Conservation (phyloP, 2,113 vertebrate genomes). For the Sorex araneus region DNA sequence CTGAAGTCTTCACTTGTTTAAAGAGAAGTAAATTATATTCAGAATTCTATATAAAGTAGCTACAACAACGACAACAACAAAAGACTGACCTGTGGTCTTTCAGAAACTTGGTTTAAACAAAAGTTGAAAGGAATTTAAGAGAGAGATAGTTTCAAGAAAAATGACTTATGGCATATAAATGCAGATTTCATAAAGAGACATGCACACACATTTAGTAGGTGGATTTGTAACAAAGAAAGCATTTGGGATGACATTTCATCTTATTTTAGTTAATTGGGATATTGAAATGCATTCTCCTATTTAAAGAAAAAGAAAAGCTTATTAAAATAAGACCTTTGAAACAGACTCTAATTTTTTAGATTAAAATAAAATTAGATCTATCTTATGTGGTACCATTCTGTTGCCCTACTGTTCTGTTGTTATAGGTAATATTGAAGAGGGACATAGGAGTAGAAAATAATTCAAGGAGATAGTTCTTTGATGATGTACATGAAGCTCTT, state of each 20-base stretch:
- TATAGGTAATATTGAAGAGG: slow-evolving; percentile 22
- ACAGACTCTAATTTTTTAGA: slow-evolving; percentile 29
- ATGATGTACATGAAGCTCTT: background rate
- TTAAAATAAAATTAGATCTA: slow-evolving; percentile 48
- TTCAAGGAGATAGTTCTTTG: background rate
- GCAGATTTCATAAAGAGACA: background rate
- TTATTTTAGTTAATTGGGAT: slow-evolving; percentile 55
- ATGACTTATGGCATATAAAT: background rate
- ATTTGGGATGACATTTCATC: slow-evolving; percentile 7
- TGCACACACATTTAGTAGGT: background rate
- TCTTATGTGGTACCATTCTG: background rate
- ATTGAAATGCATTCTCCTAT: slow-evolving; percentile 16
- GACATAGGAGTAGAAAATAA: background rate
- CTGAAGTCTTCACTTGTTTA: slow-evolving; percentile 53
- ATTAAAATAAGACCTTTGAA: slow-evolving; percentile 55
- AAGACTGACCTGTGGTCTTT: slow-evolving; percentile 38
- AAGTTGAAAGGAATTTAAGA: slow-evolving; percentile 57
- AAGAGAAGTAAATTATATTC: slow-evolving; percentile 62
- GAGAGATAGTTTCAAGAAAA: slow-evolving; percentile 36
- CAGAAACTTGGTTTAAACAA: slow-evolving; percentile 54
- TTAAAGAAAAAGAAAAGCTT: background rate
- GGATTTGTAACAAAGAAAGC: slow-evolving; percentile 40
- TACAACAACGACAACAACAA: slow-evolving; percentile 29
- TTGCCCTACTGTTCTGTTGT: background rate
- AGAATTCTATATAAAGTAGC: slow-evolving; percentile 53